These are phyloP conservation scores for Ornithoptera alexandrae DNA, from an alignment of 2,888 invertebrate genomes.

Conservation along the genomic window DNA sequence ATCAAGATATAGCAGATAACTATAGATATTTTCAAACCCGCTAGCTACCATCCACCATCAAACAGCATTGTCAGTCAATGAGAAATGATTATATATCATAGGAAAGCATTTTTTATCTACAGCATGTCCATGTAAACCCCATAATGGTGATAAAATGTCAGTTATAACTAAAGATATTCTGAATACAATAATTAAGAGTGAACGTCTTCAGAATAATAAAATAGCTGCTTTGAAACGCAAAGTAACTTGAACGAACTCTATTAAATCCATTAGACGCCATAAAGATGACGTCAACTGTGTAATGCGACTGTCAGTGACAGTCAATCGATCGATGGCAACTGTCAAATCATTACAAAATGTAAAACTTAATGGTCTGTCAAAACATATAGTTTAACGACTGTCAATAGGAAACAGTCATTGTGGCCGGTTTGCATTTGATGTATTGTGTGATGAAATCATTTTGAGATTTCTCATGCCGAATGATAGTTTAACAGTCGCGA, in stretches of 20 bases:
- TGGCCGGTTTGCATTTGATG: slow-evolving; percentile 48
- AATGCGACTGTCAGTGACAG: slow-evolving; percentile 65
- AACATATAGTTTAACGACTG: slow-evolving; percentile 73
- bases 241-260: slow-evolving; percentile 43
- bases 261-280: slow-evolving; percentile 53
- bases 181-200: neutral
- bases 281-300: slow-evolving; percentile 67
- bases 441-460: slow-evolving; percentile 64
- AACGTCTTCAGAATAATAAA: slow-evolving; percentile 16
- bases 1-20: too few species aligned
- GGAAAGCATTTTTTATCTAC: too few species aligned
- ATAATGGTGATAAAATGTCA: neutral
- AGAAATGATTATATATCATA: too few species aligned
- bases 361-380: slow-evolving; percentile 73
- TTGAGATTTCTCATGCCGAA: slow-evolving; percentile 48
- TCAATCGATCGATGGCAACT: slow-evolving; percentile 52
- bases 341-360: slow-evolving; percentile 51
- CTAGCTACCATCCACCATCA: too few species aligned
- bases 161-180: neutral
- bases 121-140: too few species aligned
- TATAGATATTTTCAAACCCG: too few species aligned
- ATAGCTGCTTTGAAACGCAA: slow-evolving; percentile 34
- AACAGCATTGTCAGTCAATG: too few species aligned
- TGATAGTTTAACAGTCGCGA: too few species aligned
- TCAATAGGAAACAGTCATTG: slow-evolving; percentile 49